Evolutionary conservation across 64 coral and sea anemone species (phyloP).

Genomic region (Dendrophyllia cribrosa): DNA sequence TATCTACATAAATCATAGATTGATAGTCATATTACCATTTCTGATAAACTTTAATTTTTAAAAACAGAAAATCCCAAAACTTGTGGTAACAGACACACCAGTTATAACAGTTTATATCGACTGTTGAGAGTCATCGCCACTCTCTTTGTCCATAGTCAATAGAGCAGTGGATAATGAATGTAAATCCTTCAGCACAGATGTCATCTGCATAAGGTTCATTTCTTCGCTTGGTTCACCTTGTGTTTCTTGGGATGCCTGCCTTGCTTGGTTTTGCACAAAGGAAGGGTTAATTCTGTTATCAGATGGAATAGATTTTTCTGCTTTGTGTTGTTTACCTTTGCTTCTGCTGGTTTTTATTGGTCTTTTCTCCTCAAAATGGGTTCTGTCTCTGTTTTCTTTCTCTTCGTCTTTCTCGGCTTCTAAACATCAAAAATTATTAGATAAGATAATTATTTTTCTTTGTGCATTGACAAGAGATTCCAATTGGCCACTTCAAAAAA

Average conservation of each 20-base stretch:
- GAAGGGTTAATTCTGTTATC: background rate
- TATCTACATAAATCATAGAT: too few relatives aligned
- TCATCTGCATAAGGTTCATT: slow-evolving; percentile 30
- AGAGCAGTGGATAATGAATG: slow-evolving; percentile 60
- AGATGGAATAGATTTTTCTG: background rate
- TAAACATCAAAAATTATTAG: background rate
- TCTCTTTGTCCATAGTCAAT: slow-evolving; percentile 50
- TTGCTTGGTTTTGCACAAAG: background rate
- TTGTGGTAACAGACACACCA: too few relatives aligned
- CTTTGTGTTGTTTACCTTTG: background rate
- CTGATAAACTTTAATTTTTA: too few relatives aligned
- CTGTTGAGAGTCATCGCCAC: slow-evolving; percentile 20
- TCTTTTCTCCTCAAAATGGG: background rate
- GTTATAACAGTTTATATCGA: background rate
- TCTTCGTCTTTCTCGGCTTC: slow-evolving; percentile 16
- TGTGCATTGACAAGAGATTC: background rate
- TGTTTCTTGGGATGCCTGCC: background rate
- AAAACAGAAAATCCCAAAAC: too few relatives aligned
- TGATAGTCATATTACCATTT: too few relatives aligned
- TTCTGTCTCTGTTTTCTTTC: slow-evolving; percentile 25
- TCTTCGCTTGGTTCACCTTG: background rate
- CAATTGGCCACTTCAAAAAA: background rate
- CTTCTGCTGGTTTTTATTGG: slow-evolving; percentile 16
- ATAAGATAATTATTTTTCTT: background rate
- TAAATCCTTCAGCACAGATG: slow-evolving; percentile 55